Evolutionary conservation across 2,797 vertebrate species (phyloP).

Genomic region (Pitangus sulphuratus): DNA sequence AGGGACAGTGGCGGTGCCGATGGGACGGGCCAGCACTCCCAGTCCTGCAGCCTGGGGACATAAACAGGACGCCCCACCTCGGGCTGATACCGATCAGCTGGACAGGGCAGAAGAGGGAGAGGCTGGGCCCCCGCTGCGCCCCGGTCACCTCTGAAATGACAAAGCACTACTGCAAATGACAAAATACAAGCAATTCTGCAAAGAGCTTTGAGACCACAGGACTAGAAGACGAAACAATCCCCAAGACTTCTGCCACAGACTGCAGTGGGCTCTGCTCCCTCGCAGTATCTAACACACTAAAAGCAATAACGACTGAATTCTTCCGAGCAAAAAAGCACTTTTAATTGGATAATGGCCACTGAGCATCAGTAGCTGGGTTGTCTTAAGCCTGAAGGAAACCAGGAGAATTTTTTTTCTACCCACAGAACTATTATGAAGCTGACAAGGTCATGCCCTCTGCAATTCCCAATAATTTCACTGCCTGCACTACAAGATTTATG

Average conservation of each 20-base stretch:
- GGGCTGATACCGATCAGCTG: slow-evolving; percentile 11
- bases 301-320: not conserved
- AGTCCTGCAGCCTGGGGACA: not conserved
- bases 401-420: slow-evolving; percentile 38
- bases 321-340: slow-evolving; percentile 19
- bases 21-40: not conserved
- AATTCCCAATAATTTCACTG: slow-evolving; percentile 58
- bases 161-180: not conserved
- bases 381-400: slow-evolving; percentile 30
- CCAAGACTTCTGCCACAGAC: fast-evolving
- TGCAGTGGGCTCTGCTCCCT: not conserved
- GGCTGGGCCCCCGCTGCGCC: not conserved
- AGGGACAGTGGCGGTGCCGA: not conserved
- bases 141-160: not conserved
- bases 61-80: slow-evolving; percentile 56
- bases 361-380: slow-evolving; percentile 1
- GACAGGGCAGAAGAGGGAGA: not conserved
- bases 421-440: slow-evolving; percentile 23
- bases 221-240: fast-evolving
- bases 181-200: fast-evolving
- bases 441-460: slow-evolving; percentile 58
- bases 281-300: not conserved
- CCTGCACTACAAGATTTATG: slow-evolving; percentile 64
- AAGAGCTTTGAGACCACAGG: not conserved
- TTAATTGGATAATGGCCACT: slow-evolving; percentile 43